Evolutionary conservation across 2,113 vertebrate genomes (phyloP).

Genomic region (Oreochromis aureus): DNA sequence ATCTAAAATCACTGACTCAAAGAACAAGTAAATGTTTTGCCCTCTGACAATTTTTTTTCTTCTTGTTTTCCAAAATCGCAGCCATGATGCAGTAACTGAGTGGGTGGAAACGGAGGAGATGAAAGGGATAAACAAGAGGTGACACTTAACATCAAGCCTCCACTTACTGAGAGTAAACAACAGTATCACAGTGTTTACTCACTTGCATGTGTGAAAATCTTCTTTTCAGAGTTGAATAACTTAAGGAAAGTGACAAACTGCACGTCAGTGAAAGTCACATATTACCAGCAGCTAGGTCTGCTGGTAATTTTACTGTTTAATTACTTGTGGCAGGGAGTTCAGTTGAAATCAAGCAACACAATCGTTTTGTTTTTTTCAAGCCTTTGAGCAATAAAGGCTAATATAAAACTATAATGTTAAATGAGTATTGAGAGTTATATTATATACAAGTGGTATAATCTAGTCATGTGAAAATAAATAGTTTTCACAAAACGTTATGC

Average conservation of each 20-base stretch:
- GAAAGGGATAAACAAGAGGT: conserved; percentile 23
- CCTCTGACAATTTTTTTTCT: not conserved
- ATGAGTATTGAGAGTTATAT: not conserved
- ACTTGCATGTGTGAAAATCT: not conserved
- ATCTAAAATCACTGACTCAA: not conserved
- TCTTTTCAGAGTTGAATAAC: not conserved
- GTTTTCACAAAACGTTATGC: not conserved
- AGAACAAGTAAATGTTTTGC: conserved; percentile 2
- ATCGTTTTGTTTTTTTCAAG: not conserved
- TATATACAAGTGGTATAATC: not conserved
- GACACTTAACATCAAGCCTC: conserved; percentile 22
- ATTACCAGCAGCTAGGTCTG: not conserved
- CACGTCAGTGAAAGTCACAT: not conserved
- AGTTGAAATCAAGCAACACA: not conserved
- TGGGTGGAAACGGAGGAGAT: conserved; percentile 22
- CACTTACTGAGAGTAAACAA: conserved; percentile 19
- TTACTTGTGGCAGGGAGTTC: not conserved
- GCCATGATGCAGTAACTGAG: not conserved
- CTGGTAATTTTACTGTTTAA: not conserved
- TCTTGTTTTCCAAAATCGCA: not conserved
- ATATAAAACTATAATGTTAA: not conserved
- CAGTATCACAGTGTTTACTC: not conserved
- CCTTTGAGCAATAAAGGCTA: not conserved
- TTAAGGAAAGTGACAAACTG: not conserved
- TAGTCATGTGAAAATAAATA: not conserved